A percentile compares a stretch with the other conserved stretches of the same genome.
Conservation (phyloP, 2,113 vertebrate genomes). For the Chiloscyllium plagiosum region DNA sequence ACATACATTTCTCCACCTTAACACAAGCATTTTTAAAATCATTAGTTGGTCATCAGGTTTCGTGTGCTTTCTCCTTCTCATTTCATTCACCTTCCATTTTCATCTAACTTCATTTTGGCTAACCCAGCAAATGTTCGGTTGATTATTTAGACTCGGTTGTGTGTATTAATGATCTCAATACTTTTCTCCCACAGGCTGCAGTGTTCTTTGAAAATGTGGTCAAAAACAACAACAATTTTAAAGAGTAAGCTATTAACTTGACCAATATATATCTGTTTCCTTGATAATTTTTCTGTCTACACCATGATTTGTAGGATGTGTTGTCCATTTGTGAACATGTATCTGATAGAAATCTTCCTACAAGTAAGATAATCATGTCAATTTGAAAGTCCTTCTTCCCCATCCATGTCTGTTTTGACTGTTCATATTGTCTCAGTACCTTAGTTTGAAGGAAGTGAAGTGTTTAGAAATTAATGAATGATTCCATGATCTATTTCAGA, state of each 20-base stretch:
- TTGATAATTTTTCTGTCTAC: background rate
- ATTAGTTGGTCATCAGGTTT: too few species aligned
- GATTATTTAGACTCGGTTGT: background rate
- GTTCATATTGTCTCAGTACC: background rate
- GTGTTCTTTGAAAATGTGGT: constrained; percentile 6
- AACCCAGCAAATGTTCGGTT: too few species aligned
- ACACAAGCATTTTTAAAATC: too few species aligned
- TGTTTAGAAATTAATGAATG: background rate
- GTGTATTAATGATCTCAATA: background rate
- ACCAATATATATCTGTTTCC: background rate
- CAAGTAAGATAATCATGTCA: background rate
- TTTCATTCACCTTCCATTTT: too few species aligned
- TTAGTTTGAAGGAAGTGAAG: background rate
- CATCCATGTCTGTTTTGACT: background rate
- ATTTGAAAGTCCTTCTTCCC: background rate
- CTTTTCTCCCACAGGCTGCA: background rate
- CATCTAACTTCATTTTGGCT: too few species aligned
- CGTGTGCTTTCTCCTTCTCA: too few species aligned
- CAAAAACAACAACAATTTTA: constrained; percentile 6
- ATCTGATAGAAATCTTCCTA: background rate
- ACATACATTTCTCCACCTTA: too few species aligned
- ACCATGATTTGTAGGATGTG: background rate
- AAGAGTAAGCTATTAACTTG: background rate
- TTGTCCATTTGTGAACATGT: background rate
- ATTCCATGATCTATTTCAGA: constrained; percentile 22